A percentile compares a stretch with the other conserved stretches of the same genome.
phyloP scores from a whole-genome alignment of 2,113 vertebrate species.

The Aleadryas rufinucha region DNA sequence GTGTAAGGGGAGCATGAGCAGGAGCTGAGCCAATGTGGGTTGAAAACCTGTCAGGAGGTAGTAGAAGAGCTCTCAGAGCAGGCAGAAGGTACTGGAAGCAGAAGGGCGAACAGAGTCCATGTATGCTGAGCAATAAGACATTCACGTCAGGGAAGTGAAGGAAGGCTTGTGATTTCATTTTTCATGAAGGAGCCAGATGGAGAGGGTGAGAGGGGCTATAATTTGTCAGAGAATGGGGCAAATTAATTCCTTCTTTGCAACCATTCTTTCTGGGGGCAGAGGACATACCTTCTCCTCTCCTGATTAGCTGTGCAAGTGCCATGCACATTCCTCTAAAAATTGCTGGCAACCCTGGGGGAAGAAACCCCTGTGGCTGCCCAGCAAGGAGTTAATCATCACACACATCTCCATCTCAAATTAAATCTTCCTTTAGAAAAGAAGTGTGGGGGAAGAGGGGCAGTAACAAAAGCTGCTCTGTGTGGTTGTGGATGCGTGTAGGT shows the following conservation, averaged over 20 bases:
- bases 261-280: background rate
- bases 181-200: background rate
- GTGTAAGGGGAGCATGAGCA: background rate
- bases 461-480: background rate
- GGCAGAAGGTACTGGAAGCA: background rate
- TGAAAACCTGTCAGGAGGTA: background rate
- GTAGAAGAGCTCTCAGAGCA: background rate
- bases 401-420: background rate
- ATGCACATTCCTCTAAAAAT: background rate
- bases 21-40: background rate
- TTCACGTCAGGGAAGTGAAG: background rate
- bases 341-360: background rate
- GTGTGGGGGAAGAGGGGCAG: background rate
- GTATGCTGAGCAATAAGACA: background rate
- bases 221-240: background rate
- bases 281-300: background rate
- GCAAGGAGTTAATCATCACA: background rate
- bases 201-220: background rate
- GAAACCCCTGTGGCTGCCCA: background rate
- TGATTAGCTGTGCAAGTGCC: background rate
- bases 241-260: background rate
- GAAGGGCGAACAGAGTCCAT: background rate
- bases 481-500: background rate
- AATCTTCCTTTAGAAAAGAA: background rate
- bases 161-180: background rate